A percentile compares a stretch with the other conserved stretches of the same genome.
phyloP scores from a whole-genome alignment of 1,140 invertebrate species.

The Hypsibius dujardini region DNA sequence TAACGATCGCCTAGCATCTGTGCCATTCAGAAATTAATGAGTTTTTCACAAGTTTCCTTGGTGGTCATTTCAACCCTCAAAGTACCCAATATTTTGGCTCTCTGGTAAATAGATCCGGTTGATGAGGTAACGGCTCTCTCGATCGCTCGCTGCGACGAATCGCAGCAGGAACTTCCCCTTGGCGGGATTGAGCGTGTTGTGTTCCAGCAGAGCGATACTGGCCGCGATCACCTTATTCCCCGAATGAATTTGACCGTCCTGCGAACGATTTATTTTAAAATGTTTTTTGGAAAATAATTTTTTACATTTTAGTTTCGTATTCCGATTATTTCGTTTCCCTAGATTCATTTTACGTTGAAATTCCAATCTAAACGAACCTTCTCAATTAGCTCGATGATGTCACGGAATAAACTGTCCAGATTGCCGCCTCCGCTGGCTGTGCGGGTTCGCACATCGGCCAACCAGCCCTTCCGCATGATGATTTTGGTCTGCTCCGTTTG shows the following conservation, averaged over 20 bases:
- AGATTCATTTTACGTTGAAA: neutral
- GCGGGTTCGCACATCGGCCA: no score
- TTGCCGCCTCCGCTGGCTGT: no score
- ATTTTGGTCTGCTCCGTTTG: no score
- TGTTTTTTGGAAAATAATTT: neutral
- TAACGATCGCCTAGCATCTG: neutral
- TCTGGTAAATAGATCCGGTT: neutral
- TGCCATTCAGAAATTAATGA: no score
- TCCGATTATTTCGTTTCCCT: neutral
- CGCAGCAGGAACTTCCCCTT: neutral
- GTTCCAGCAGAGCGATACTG: conserved; percentile 6
- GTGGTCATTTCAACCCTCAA: no score
- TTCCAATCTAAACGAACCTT: neutral
- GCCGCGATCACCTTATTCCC: neutral
- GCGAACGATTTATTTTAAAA: neutral
- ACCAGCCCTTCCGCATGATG: no score
- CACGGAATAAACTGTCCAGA: neutral
- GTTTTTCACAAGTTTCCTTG: no score
- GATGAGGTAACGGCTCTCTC: neutral
- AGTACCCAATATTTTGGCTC: neutral
- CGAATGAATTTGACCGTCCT: neutral
- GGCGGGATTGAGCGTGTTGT: neutral
- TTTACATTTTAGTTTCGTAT: neutral
- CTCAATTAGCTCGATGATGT: neutral
- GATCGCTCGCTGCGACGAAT: neutral